These are phyloP conservation scores for Sphaerophoria rueppellii DNA, from an alignment of 2,888 invertebrate species.

Conservation along the genomic window DNA sequence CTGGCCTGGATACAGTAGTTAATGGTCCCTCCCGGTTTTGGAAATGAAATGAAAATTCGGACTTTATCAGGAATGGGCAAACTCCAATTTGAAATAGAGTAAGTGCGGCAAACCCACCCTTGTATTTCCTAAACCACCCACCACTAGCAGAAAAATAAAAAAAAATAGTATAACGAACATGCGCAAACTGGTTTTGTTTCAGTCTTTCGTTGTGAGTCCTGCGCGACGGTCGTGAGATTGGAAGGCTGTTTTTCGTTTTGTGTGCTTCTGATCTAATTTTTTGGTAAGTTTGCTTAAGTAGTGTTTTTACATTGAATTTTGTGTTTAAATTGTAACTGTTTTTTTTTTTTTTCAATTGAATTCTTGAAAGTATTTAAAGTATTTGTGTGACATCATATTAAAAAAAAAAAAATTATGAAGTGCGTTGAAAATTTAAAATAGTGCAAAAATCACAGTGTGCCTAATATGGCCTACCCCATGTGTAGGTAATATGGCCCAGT, in stretches of 20 bases:
- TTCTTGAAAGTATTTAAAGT: not conserved
- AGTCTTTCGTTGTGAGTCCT: not conserved
- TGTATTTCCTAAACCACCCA: conserved; percentile 1
- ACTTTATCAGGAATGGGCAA: too few species aligned
- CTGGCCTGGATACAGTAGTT: too few species aligned
- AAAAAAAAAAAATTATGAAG: not conserved
- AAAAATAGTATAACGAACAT: not conserved
- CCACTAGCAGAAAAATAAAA: not conserved
- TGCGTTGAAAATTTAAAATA: not conserved
- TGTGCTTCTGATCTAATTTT: not conserved
- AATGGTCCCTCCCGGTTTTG: too few species aligned
- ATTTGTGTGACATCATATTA: not conserved
- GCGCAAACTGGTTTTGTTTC: not conserved
- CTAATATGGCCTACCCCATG: too few species aligned
- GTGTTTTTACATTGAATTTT: conserved; percentile 1
- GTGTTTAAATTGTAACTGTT: not conserved
- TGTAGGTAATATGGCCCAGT: not conserved
- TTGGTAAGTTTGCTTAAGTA: not conserved
- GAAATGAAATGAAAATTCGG: too few species aligned
- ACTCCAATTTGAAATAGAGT: too few species aligned
- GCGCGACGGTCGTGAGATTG: not conserved
- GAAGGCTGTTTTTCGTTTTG: not conserved
- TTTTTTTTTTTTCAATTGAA: not conserved
- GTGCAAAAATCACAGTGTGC: not conserved
- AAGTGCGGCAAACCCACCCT: too few species aligned